Evolutionary conservation across 1,140 invertebrate species (phyloP), one percentile per base, ranked within the genome.

Genomic region (Hylaeus anthracinus): DNA sequence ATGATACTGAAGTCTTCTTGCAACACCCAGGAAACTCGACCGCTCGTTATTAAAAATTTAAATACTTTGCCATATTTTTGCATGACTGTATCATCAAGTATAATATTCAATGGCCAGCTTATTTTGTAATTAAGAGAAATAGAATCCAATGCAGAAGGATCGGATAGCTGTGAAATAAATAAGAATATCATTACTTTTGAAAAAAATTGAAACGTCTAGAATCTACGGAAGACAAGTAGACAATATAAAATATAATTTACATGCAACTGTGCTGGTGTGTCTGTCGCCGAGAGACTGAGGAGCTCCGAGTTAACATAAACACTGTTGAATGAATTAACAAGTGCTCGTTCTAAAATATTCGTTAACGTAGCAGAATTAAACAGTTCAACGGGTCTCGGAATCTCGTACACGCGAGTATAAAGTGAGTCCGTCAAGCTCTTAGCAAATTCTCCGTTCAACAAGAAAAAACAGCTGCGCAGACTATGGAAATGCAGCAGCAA

Each of bases 361-460:
- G 96, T 96, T 14, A 97, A 88, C 3, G 95, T 95, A 0, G 95
- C 94, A 58, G 95, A 95, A 90, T 96, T 96, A 55, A 97, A 94
- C 39, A 97, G 86, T 76, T 96, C 95, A n/a, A 93, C 90, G 0
- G 96, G 96, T 82, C 94, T 93, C 2, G 94, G 88, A 2, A 94
- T 95, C 26, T 94, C 92, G 56, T 95, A 95, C 53, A 97, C 89
- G 77, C 95, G 95, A 1, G 93, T 90, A 80, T 96, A 96, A 26
- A 97, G 90, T 63, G 95, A 95, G 14, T 94, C 93, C 14, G 95
- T 96, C 4, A 97, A 94, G 77, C 94, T 95, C 41, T 94, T 95
- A 1, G 95, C 95, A 90, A 97, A 97, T 88, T 97, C 96, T 1
- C 96, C 96, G 84, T 97, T 96, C 89, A 97, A 92, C 9, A 97